These are phyloP conservation scores for Galagoides demidoff DNA, from an alignment of 2,797 vertebrate species.

Conservation along the genomic window DNA sequence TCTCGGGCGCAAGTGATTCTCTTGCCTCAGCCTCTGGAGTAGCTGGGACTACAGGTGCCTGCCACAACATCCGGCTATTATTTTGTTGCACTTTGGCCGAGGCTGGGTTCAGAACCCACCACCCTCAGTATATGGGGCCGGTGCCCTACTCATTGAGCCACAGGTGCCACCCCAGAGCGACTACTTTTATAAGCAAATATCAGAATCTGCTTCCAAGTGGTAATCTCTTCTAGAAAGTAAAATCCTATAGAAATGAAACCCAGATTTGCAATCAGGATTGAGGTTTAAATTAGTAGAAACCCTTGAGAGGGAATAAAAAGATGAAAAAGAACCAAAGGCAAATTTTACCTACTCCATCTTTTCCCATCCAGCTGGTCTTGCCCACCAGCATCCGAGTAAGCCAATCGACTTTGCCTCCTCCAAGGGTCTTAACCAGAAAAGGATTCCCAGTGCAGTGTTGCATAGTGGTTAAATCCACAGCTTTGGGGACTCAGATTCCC, in stretches of 20 bases:
- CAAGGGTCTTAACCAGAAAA: background rate
- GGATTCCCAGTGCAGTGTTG: background rate
- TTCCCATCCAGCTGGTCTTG: background rate
- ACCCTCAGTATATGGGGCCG: no score
- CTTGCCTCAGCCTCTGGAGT: no score
- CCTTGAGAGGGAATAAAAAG: background rate
- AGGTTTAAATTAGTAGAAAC: background rate
- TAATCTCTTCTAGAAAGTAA: background rate
- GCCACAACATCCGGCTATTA: no score
- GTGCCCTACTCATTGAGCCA: no score
- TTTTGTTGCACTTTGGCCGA: no score
- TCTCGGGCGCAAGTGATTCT: no score
- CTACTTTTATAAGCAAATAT: background rate
- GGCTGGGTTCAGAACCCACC: no score
- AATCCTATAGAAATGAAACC: background rate
- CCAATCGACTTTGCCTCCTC: background rate
- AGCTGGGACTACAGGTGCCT: no score
- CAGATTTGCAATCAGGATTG: background rate
- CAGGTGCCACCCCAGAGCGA: background rate
- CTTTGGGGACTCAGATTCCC: background rate
- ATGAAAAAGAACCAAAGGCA: background rate
- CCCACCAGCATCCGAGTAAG: background rate
- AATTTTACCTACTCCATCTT: background rate
- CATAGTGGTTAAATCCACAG: background rate
- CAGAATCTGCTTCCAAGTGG: background rate